Base-by-base conservation (phyloP, 1,140 invertebrate species). In the Heliconius himera region DNA sequence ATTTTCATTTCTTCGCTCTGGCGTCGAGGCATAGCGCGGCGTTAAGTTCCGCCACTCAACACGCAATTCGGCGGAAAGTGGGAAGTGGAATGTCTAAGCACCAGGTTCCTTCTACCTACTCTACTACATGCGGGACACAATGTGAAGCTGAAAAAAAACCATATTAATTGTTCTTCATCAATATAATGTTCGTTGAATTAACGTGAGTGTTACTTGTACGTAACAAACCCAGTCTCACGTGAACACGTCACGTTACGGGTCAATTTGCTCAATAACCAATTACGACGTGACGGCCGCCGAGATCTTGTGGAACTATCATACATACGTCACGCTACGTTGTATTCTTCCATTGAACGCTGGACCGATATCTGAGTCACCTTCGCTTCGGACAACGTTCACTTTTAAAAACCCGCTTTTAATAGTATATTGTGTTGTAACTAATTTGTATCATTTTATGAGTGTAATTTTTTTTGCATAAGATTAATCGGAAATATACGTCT, bases 261-360 rank as follows among this genome's bases (percentile, higher is more conserved):
- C 72, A 70, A 22, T 73, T 80, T 73, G 74, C 76, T 76, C 38
- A 76, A 80, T 73, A 66, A 70, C 51, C 74, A 80, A 76, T 80
- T 77, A 82, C n/a, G 66, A n/a, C 41, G 71, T 77, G 79, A 77
- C 73, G 76, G 74, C 36, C 29, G 74, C 56, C 51, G 20, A 41
- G 72, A 54, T 81, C 66, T 46, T 54, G 70, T 70, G 29, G 76
- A 74, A 36, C 74, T 70, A 70, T 70, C 49, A 38, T 81, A 80
- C 78, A 38, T 81, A 80, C 78, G 81, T 82, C 81, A 82, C n/a
- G 73, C 76, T 78, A 82, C 75, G 78, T 82, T 82, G 82, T 83
- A 83, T 82, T 82, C 77, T 83, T 82, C 82, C 80, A 83, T 73
- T 72, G 73, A 77, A 36, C 78, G 46, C 72, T 66, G 60, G 51